A percentile compares a stretch with the other conserved stretches of the same genome.
Evolutionary conservation across 1,140 invertebrate genomes (phyloP).

Genomic region (Sarcophaga peregrina): DNA sequence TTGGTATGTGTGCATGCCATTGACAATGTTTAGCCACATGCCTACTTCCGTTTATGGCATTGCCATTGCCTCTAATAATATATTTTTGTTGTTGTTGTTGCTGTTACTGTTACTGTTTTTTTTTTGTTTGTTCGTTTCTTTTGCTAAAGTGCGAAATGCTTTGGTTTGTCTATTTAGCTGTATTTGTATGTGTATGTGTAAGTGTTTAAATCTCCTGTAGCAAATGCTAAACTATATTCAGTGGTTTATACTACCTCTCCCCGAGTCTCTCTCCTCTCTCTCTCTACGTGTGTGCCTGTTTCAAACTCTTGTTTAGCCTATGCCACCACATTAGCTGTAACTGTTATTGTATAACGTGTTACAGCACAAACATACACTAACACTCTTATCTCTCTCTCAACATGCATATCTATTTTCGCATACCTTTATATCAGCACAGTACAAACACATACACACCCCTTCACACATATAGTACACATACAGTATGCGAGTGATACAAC

Average conservation of each 20-base stretch:
- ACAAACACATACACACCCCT: not conserved
- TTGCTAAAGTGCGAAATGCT: no score
- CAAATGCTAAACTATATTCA: not conserved
- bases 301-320: not conserved
- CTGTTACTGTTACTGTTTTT: not conserved
- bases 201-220: not conserved
- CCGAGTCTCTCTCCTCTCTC: not conserved
- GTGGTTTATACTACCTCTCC: not conserved
- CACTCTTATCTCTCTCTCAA: no score
- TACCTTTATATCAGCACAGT: not conserved
- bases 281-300: no score
- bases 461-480: not conserved
- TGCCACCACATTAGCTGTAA: not conserved
- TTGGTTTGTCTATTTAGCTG: not conserved
- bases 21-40: conserved; percentile 32
- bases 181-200: not conserved
- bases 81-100: not conserved
- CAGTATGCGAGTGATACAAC: not conserved
- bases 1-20: conserved; percentile 10
- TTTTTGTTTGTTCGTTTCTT: no score
- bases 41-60: conserved; percentile 21
- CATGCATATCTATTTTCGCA: not conserved
- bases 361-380: not conserved
- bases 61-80: not conserved
- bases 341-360: not conserved